Conservation (phyloP, 2,888 invertebrate genomes). For the Orchesella flavescens region DNA sequence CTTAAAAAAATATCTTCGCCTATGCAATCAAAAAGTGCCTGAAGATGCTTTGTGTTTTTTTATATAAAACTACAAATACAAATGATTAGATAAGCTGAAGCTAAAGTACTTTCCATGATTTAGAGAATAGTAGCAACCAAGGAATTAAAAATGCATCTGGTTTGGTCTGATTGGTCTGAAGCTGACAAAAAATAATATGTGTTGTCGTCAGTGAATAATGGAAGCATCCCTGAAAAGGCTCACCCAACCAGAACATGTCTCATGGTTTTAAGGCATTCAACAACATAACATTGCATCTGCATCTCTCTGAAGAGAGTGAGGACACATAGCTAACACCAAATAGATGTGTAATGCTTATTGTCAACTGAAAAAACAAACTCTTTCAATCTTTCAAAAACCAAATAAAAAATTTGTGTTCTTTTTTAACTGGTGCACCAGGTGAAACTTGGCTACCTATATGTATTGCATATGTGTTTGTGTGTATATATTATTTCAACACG, state of each 20-base stretch:
- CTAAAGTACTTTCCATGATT: conserved; percentile 45
- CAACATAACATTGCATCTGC: neutral
- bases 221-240: conserved; percentile 48
- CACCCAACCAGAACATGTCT: conserved; percentile 48
- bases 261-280: conserved; percentile 4
- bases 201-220: conserved; percentile 29
- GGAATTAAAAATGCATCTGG: conserved; percentile 28
- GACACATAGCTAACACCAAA: neutral
- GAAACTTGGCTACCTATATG: conserved; percentile 1
- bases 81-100: conserved; percentile 49
- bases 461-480: neutral
- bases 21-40: neutral
- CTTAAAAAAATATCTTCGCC: too few relatives aligned
- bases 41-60: neutral
- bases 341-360: conserved; percentile 14
- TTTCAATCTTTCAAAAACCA: neutral
- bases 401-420: neutral
- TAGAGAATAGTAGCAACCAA: conserved; percentile 13
- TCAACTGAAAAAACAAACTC: neutral
- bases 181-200: conserved; percentile 18
- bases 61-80: conserved; percentile 3
- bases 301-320: neutral
- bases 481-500: too few relatives aligned
- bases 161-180: neutral
- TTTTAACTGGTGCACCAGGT: conserved; percentile 27